Conservation (phyloP, 2,888 invertebrate species). For the Octonoba sinensis region DNA sequence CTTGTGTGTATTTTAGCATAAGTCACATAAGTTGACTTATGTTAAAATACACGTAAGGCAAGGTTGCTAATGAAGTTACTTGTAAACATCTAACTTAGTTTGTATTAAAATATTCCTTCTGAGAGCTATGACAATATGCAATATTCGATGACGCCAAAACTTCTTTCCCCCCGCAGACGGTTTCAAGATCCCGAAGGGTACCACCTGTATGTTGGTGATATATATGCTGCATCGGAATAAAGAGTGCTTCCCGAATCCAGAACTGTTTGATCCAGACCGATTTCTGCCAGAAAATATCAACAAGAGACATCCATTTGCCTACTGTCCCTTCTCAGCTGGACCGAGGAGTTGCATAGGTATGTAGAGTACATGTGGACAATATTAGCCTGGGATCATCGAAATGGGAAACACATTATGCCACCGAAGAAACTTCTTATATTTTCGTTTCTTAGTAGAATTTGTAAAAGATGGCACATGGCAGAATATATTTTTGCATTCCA, state of each 20-base stretch:
- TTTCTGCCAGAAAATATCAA: conserved; percentile 65
- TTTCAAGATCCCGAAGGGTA: conserved; percentile 68
- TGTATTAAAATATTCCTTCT: no score
- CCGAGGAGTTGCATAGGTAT: conserved; percentile 67
- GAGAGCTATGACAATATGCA: no score
- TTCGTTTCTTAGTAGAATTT: no score
- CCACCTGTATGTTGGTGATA: conserved; percentile 66
- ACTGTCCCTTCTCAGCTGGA: conserved; percentile 66
- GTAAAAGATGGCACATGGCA: no score
- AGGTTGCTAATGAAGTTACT: no score
- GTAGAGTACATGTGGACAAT: neutral
- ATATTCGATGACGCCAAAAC: no score
- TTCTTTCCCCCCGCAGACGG: conserved; percentile 55
- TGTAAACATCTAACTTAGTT: no score
- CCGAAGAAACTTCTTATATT: neutral
- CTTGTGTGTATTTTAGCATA: no score
- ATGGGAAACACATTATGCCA: neutral
- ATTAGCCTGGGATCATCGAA: neutral
- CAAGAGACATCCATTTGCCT: conserved; percentile 66
- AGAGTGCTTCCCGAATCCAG: conserved; percentile 70
- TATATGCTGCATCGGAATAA: conserved; percentile 68
- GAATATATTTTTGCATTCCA: no score
- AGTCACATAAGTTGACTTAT: no score
- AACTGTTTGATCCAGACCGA: conserved; percentile 71
- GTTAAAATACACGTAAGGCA: no score